Conservation (phyloP, 2,113 vertebrate genomes). For the Poeciliopsis prolifica region DNA sequence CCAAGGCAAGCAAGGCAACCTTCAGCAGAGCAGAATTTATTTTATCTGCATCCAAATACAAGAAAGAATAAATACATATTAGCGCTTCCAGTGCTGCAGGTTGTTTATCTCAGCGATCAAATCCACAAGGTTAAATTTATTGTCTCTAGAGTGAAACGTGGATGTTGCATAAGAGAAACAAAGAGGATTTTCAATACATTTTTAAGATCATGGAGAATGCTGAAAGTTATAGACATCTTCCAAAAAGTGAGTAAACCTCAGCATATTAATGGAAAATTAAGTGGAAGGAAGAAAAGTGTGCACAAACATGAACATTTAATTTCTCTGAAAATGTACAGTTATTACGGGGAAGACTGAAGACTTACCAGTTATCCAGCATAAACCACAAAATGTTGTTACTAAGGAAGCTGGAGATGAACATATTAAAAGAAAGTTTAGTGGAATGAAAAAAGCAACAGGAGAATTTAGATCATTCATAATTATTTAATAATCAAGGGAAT, state of each 20-base stretch:
- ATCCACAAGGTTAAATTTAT: not conserved
- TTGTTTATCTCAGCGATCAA: not conserved
- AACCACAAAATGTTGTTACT: too few species aligned
- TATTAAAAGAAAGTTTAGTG: too few species aligned
- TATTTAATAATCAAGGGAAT: too few species aligned
- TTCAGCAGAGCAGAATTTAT: not conserved
- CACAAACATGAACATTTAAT: not conserved
- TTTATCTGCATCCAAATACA: not conserved
- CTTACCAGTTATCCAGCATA: too few species aligned
- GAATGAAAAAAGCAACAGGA: too few species aligned
- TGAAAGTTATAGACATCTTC: not conserved
- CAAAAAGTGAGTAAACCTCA: not conserved
- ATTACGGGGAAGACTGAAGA: too few species aligned
- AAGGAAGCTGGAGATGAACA: too few species aligned
- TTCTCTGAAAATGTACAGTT: too few species aligned
- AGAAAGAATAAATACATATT: not conserved
- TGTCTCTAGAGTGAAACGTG: not conserved
- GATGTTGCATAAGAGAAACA: not conserved
- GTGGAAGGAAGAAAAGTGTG: not conserved
- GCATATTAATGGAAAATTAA: not conserved
- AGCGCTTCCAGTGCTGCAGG: too few species aligned
- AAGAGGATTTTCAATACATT: not conserved
- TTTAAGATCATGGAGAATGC: not conserved
- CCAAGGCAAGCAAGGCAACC: not conserved
- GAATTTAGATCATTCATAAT: too few species aligned